Evolutionary conservation across 2,888 invertebrate species (phyloP).

Genomic region (Parnassius mnemosyne): DNA sequence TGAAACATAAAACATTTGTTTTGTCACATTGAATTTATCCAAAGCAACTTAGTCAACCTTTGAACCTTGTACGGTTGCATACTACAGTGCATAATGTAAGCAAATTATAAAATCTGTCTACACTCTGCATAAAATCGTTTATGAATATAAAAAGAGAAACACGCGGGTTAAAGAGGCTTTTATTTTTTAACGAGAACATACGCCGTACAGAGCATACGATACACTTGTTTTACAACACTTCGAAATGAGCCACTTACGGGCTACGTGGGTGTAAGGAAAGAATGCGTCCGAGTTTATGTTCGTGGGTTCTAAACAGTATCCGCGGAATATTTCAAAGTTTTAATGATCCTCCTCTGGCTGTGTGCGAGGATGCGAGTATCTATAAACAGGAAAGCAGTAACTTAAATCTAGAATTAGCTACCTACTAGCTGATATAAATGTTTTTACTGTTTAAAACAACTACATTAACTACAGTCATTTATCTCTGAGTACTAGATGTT

Average conservation of each 20-base stretch:
- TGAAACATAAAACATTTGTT: too few species aligned
- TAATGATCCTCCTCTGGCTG: slow-evolving; percentile 35
- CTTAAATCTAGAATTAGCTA: slow-evolving; percentile 20
- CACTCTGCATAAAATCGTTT: too few species aligned
- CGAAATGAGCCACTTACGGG: slow-evolving; percentile 72
- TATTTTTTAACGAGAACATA: slow-evolving; percentile 56
- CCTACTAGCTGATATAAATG: neutral
- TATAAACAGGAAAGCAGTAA: slow-evolving; percentile 19
- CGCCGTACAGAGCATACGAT: slow-evolving; percentile 46
- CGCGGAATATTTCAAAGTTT: slow-evolving; percentile 77
- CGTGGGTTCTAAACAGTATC: slow-evolving; percentile 57
- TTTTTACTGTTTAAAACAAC: slow-evolving; percentile 10
- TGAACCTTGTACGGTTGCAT: too few species aligned
- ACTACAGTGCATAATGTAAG: too few species aligned
- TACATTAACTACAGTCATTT: neutral
- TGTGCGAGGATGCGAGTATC: slow-evolving; percentile 2
- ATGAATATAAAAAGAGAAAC: slow-evolving; percentile 31
- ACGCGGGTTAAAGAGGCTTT: slow-evolving; percentile 41
- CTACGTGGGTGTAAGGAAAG: slow-evolving; percentile 52
- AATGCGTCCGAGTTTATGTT: slow-evolving; percentile 69
- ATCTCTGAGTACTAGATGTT: too few species aligned
- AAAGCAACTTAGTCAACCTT: too few species aligned
- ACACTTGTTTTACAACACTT: slow-evolving; percentile 77
- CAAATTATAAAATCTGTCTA: too few species aligned
- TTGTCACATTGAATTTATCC: too few species aligned